These are phyloP conservation scores for Hylia prasina DNA, from an alignment of 2,113 vertebrate genomes.

Conservation along the genomic window DNA sequence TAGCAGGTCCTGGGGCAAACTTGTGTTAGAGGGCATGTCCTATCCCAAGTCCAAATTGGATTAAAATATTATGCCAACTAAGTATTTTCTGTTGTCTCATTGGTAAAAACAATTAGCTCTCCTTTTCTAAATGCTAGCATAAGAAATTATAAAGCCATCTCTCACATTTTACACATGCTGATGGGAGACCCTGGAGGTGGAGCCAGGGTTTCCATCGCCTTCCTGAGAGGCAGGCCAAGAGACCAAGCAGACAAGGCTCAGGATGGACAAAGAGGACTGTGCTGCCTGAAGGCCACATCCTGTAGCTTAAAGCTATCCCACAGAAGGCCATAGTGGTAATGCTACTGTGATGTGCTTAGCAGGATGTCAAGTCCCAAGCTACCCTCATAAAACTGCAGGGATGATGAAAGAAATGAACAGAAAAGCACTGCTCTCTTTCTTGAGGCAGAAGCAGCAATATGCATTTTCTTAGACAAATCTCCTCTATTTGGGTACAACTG, in stretches of 20 bases:
- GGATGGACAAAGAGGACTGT: not conserved
- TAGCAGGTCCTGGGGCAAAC: not conserved
- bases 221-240: not conserved
- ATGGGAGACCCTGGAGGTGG: not conserved
- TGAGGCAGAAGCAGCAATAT: not conserved
- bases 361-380: not conserved
- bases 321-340: not conserved
- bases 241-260: not conserved
- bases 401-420: not conserved
- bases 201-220: not conserved
- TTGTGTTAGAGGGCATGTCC: not conserved
- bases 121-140: not conserved
- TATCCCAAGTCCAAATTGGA: not conserved
- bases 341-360: not conserved
- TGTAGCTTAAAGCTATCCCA: not conserved
- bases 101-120: not conserved
- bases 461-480: not conserved
- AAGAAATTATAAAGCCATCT: not conserved
- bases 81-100: not conserved
- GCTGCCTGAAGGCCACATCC: not conserved
- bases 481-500: not conserved
- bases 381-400: not conserved
- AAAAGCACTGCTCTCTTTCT: not conserved
- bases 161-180: not conserved
- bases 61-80: not conserved